Evolutionary conservation across 2,888 invertebrate genomes (phyloP), one percentile per base, ranked within the genome.

Genomic region (Drosophila kuntzei): DNA sequence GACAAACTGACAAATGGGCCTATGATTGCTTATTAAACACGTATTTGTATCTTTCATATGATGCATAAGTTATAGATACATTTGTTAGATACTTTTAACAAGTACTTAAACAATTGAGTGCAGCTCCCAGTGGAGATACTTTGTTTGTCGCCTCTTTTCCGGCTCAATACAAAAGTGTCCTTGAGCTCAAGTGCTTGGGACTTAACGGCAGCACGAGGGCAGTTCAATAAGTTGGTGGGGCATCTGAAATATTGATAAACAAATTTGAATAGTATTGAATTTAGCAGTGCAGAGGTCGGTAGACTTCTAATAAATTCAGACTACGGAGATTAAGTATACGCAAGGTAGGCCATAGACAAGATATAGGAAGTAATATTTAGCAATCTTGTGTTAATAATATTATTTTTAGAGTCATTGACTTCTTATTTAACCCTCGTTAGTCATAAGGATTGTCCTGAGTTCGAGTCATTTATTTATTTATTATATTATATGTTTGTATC

Each of bases 1-100:
- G 34, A 76, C 78, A 70, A 44, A 36, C 66, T 71, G 82, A 68
- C 59, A 76, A 68, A 54, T 68, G 67, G 37, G 37, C 36, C 62
- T 68, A 25, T 25, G 25, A 64, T 69, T 51, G 79, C 75, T 64
- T 64, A 66, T 81, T 69, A 71, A 59, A 59, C 20, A 37, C 25
- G 20, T 47, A 60, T 58, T 59, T 61, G 39, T 36, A 60, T 39
- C 36, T 37, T 29, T 60, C 61, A 50, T 58, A 16, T 29, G 29
- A 41, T 43, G 29, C 32, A 43, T 54, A 54, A 43, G 14, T 54
- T 43, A 54, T 54, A 43, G 32, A 43, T 34, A 32, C 41, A 41
- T 32, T 14, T 41, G 41, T 41, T 12, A 11, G n/a, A 16, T 41
- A 32, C 41, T 34, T 14, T 43, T 54, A n/a, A 34, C 20, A 47